Evolutionary conservation across 1,140 invertebrate species (phyloP), one percentile per base, ranked within the genome.

Genomic region (Cherax quadricarinatus): DNA sequence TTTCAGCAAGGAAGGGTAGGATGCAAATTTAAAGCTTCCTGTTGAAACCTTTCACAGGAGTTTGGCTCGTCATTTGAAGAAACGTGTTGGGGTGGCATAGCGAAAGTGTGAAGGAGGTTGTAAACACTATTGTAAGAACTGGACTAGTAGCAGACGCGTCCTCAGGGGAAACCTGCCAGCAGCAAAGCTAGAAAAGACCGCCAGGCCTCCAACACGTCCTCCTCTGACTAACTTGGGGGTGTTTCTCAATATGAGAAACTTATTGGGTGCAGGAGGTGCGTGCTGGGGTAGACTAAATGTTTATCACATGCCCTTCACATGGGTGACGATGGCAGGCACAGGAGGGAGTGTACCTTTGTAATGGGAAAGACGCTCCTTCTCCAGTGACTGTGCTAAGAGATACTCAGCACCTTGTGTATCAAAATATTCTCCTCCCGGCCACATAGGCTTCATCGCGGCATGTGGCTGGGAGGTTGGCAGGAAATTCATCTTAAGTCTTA

Each of bases 171-270:
- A 16, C 62, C 14, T 66, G 62, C 62, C 62, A 18, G 16, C 62
- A 75, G 30, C 30, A 41, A 41, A 41, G 30, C 30, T 30, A 21
- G n/a, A 30, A 30, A 75, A 75, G 7, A 75, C n/a, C 24, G 70
- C 51, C 51, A 83, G 12, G 51, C 51, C 81, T 60, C 81, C 49
- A 60, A 60, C 51, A 66, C 62, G 5, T 66, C 81, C 81, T 83
- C 81, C 51, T 53, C 18, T 60, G 51, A 60, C 81, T 60, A 60
- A 48, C 81, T 48, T 24, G 21, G 57, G 18, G 51, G 30, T n/a
- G 51, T 30, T 83, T 30, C 81, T 60, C 81, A 83, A 83, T 83
- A 83, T 83, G 81, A 83, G 81, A 60, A 83, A 83, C n/a, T 24
- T 30, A 75, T 21, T 75, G 9, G 24, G 70, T 14, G 14, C 62